phyloP scores from a whole-genome alignment of 2,113 vertebrate genomes.

The Meriones unguiculatus region DNA sequence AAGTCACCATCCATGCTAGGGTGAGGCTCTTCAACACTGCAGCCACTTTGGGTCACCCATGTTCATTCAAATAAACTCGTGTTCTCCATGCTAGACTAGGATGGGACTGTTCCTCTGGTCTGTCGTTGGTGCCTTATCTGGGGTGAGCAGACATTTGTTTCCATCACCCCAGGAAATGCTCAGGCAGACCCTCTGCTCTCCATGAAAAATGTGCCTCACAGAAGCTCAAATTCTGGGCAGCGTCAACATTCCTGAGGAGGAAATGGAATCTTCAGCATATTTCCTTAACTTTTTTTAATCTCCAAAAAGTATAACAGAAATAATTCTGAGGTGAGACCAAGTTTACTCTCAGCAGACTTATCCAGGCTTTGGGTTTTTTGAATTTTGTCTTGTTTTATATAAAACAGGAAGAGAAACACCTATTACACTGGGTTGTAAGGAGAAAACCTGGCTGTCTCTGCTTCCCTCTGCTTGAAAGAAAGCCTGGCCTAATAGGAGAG shows the following conservation, averaged over 20 bases:
- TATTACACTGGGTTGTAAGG: not conserved
- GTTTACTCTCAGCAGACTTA: too few species aligned
- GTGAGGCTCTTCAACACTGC: not conserved
- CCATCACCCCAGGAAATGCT: not conserved
- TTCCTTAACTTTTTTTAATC: not conserved
- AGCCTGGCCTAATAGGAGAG: not conserved
- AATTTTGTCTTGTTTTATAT: not conserved
- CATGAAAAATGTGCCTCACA: not conserved
- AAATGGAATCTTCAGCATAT: not conserved
- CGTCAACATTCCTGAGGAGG: not conserved
- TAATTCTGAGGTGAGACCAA: not conserved
- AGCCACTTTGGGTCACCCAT: not conserved
- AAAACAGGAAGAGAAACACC: not conserved
- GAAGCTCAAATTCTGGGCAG: not conserved
- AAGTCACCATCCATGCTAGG: not conserved
- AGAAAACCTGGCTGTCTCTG: not conserved
- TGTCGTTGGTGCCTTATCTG: not conserved
- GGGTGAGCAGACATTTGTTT: not conserved
- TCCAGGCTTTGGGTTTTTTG: not conserved
- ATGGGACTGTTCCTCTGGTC: not conserved
- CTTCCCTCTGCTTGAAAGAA: not conserved
- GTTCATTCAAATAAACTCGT: not conserved
- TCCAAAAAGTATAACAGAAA: not conserved
- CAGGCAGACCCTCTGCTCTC: not conserved
- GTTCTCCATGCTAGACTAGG: not conserved